A percentile compares a stretch with the other conserved stretches of the same genome.
Conservation (phyloP, 2,113 vertebrate species). For the Colinus virginianus region DNA sequence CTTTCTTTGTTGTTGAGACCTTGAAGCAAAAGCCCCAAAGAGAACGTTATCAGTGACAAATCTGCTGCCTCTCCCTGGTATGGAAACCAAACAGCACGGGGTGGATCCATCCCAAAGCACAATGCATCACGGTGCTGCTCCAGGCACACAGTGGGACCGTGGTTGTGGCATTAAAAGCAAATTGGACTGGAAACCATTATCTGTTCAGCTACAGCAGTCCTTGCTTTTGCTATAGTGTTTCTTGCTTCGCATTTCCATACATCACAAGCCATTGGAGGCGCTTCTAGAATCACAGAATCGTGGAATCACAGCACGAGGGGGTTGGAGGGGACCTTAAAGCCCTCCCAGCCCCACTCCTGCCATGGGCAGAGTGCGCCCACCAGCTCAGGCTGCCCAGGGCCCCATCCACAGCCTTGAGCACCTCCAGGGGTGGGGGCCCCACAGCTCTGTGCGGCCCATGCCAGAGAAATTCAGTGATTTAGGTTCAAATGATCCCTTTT, state of each 20-base stretch:
- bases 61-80: neutral
- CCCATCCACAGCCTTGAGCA: neutral
- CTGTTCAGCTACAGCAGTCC: neutral
- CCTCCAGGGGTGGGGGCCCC: neutral
- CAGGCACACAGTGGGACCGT: accelerated
- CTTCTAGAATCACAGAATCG: neutral
- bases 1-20: neutral
- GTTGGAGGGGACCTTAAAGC: neutral
- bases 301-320: neutral
- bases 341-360: neutral
- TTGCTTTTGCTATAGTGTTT: neutral
- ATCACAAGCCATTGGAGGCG: neutral
- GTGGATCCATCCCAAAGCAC: neutral
- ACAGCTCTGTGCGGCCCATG: neutral
- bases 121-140: neutral
- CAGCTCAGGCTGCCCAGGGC: neutral
- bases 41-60: neutral
- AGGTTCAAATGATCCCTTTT: neutral
- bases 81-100: neutral
- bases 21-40: neutral
- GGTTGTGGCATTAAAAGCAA: neutral
- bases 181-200: neutral
- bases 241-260: neutral
- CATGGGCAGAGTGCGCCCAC: neutral
- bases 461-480: neutral